These are phyloP conservation scores for Sebastes vulpes DNA, from an alignment of 2,797 vertebrate species.

Conservation along the genomic window DNA sequence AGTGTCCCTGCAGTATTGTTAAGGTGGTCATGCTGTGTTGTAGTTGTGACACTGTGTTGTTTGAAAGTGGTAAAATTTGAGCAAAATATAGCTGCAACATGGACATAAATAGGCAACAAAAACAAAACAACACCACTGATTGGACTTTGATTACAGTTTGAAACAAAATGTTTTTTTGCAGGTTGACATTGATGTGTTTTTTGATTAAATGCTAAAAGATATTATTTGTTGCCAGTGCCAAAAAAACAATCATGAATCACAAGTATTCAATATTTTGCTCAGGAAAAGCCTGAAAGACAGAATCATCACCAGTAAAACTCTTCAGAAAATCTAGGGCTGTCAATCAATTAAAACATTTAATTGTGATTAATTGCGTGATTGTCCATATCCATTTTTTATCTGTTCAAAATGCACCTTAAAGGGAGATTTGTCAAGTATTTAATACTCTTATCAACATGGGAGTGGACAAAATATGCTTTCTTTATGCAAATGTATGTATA, in stretches of 20 bases:
- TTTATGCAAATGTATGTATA: too few relatives aligned
- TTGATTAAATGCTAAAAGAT: neutral
- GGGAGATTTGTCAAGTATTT: too few relatives aligned
- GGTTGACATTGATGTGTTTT: neutral
- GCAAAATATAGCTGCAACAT: neutral
- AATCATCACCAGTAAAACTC: neutral
- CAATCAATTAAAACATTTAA: too few relatives aligned
- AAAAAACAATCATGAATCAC: neutral
- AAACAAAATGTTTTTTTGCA: neutral
- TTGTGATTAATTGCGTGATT: too few relatives aligned
- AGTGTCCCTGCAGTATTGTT: neutral
- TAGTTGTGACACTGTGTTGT: neutral
- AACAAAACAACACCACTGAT: neutral
- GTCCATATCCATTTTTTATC: too few relatives aligned
- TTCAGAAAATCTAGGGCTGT: neutral
- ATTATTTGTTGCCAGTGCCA: neutral
- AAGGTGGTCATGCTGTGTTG: neutral
- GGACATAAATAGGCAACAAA: neutral
- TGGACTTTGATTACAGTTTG: neutral
- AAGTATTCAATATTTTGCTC: neutral
- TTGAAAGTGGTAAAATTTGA: neutral
- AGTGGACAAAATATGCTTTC: too few relatives aligned
- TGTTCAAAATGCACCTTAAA: too few relatives aligned
- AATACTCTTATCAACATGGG: too few relatives aligned
- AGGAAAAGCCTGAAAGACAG: neutral